Base-by-base conservation (phyloP, 2,888 invertebrate genomes). In the Ephialtes manifestator region DNA sequence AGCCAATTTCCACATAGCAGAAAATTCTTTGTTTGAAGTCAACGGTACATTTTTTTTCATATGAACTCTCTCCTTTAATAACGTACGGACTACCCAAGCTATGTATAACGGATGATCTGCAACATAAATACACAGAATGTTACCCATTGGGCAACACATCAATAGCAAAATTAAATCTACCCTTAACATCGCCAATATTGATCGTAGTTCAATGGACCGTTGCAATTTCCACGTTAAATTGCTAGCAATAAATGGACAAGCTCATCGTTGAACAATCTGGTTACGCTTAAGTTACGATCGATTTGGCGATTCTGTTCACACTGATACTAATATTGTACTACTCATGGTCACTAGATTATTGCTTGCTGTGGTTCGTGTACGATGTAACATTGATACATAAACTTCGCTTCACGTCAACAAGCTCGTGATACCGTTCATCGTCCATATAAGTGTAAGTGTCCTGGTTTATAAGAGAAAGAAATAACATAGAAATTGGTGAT, bases 261-360 rank as follows among this genome's bases (percentile, higher is more conserved):
- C 31, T 18, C 2, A 24, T 35, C 35, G 67, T 15, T 48, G 63
- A 63, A 53, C 53, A 28, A 28, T 24, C 15, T 7, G 35, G 48
- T 75, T 51, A 51, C 35, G 48, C 63, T 55, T 20, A 53, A 76
- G 76, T 76, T 76, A 76, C 39, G 63, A 51, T 76, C 39, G 76
- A 35, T 15, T 72, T 72, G 55, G 71, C 55, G 11, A 13, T 20
- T 11, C 0, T 18, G 10, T 31, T 51, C 48, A 4, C 28, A 51
- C 11, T 18, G n/a, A 65, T 65, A 24, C 46, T 68, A 39, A 18
- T 39, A 43, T 75, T 13, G 51, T 7, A 13, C 11, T 20, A 18
- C 4, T 48, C 28, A 48, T 75, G 46, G 43, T 55, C 43, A 53
- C 43, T 28, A 18, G 39, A 72, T 24, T 55, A 72, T 72, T 55